Evolutionary conservation across 2,113 vertebrate species (phyloP), one percentile per base, ranked within the genome.

Genomic region (Bambusicola thoracicus): DNA sequence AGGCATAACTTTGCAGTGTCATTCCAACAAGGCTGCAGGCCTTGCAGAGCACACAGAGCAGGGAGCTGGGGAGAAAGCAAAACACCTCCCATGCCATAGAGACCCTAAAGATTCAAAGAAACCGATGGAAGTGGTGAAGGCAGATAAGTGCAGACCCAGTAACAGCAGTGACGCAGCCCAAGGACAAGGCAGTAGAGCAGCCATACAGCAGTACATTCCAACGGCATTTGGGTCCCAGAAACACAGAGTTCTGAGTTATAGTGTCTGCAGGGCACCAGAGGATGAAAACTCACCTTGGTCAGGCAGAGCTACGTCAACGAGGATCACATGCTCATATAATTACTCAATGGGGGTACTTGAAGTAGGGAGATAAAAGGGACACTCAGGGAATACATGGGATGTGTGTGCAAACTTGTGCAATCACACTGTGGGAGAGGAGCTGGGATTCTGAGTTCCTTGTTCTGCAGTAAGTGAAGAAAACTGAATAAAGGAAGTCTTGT

Each of bases 311-410:
- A 11, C 32, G 70, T 81, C 95, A 96, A 87, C 66, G 82, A 32
- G 76, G 92, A 94, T 93, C 81, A 87, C 34, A 36, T 7, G 3
- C 77, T 92, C 22, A 10, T 68, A 41, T 38, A 90, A 63, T 84
- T 92, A 90, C 79, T 65, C 75, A 94, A 89, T 68, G 91, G 72
- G 70, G 41, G 85, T 63, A 94, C 91, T 92, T 82, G 89, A 87
- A 86, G 62, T 16, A 6, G n/a, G 83, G 55, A 90, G 86, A 84
- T 73, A 84, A 94, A 91, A 32, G 59, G 36, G 34, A 27, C 56
- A 48, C 89, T 84, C 66, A 17, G 80, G 20, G 80, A 76, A 55
- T 20, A 44, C n/a, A 40, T 11, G 48, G 69, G 43, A 72, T 53
- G 74, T 72, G 65, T 40, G 69, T 83, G 91, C 65, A 77, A 65